Percentiles rank a stretch among this genome's conserved stretches.
phyloP scores from a whole-genome alignment of 2,888 invertebrate species.

The Scaptomyza caliginosa region DNA sequence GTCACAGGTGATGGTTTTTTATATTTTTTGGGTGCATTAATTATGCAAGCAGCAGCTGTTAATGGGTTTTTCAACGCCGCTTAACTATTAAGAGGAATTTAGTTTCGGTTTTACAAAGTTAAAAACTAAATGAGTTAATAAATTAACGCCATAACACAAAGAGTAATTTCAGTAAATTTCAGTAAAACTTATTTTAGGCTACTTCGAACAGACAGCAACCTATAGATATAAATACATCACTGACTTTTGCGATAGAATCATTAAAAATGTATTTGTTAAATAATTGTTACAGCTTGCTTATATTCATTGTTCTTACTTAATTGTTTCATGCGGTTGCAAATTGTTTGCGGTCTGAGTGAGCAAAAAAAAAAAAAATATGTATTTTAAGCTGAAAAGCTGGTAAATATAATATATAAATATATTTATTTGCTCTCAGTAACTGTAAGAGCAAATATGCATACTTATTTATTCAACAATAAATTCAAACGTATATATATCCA shows the following conservation, averaged over 20 bases:
- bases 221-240: slow-evolving; percentile 42
- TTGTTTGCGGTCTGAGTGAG: slow-evolving; percentile 28
- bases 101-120: background rate
- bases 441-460: background rate
- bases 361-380: background rate
- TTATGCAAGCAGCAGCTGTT: slow-evolving; percentile 49
- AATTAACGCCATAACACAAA: too few relatives aligned
- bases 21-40: slow-evolving; percentile 26
- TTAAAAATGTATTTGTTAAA: slow-evolving; percentile 70
- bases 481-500: background rate
- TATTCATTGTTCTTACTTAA: slow-evolving; percentile 39
- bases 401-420: background rate
- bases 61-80: slow-evolving; percentile 40
- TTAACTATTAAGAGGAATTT: slow-evolving; percentile 2
- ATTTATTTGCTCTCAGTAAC: background rate
- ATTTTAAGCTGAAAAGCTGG: background rate
- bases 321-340: slow-evolving; percentile 33
- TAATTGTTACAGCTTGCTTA: slow-evolving; percentile 4
- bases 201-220: too few relatives aligned
- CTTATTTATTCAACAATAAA: background rate
- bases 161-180: too few relatives aligned
- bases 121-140: too few relatives aligned
- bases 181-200: too few relatives aligned
- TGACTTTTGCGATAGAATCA: slow-evolving; percentile 65
- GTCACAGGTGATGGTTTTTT: slow-evolving; percentile 13